These are phyloP conservation scores for Microctonus brassicae DNA, from an alignment of 2,888 invertebrate genomes.

Conservation along the genomic window DNA sequence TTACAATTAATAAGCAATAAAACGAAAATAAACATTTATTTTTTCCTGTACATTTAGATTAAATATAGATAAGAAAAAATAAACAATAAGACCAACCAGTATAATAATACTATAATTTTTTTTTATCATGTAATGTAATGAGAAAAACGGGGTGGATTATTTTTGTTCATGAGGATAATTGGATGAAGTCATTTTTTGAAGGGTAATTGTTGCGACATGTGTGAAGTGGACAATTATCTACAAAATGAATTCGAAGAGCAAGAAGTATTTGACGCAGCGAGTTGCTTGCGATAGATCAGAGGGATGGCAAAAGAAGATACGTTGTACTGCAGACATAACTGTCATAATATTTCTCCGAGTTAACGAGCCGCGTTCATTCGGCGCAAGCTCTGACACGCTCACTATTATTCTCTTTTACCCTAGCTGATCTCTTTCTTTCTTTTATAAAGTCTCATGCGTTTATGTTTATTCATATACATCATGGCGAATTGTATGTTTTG, in stretches of 20 bases:
- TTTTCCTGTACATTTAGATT: no score
- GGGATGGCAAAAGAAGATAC: conserved; percentile 54
- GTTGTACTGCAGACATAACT: conserved; percentile 63
- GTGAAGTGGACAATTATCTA: conserved; percentile 55
- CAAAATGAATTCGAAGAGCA: conserved; percentile 26
- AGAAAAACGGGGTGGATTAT: not conserved
- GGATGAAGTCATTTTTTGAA: conserved; percentile 46
- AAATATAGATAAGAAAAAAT: no score
- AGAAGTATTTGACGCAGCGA: conserved; percentile 29
- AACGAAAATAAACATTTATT: not conserved
- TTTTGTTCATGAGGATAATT: conserved; percentile 36
- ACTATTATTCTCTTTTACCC: not conserved
- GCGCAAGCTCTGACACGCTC: conserved; percentile 41
- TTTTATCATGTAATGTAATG: not conserved
- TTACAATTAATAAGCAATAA: not conserved
- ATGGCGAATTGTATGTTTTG: conserved; percentile 3
- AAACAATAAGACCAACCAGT: no score
- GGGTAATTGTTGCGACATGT: conserved; percentile 48
- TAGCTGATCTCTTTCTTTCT: not conserved
- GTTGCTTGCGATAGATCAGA: conserved; percentile 60
- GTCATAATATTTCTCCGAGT: conserved; percentile 68
- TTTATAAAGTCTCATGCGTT: conserved; percentile 32
- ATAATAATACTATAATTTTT: no score
- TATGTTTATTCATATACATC: conserved; percentile 6
- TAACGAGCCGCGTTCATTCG: conserved; percentile 64